A percentile compares a stretch with the other conserved stretches of the same genome.
These are phyloP conservation scores for Lagopus leucura DNA, from an alignment of 2,113 vertebrate species.

Conservation along the genomic window DNA sequence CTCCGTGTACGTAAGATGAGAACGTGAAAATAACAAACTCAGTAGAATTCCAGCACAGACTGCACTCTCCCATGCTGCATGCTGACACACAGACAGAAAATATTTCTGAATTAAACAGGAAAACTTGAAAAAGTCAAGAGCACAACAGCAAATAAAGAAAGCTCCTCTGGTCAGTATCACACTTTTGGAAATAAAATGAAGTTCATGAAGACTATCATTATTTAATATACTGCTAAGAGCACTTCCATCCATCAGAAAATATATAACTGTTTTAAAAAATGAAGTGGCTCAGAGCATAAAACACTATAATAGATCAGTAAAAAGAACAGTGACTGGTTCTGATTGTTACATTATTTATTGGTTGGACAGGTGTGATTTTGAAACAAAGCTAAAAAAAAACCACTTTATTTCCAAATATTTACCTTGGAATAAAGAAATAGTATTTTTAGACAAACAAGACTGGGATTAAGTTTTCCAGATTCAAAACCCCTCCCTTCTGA, in stretches of 20 bases:
- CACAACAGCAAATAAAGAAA: not conserved
- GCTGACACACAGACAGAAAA: not conserved
- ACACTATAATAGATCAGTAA: not conserved
- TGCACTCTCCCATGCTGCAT: not conserved
- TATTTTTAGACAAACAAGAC: not conserved
- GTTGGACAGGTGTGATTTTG: accelerated
- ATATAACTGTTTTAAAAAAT: not conserved
- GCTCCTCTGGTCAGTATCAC: not conserved
- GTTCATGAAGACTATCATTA: not conserved
- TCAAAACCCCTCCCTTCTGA: not conserved
- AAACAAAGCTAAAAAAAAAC: not conserved
- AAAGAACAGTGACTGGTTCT: not conserved
- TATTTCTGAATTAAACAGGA: not conserved
- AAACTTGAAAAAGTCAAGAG: not conserved
- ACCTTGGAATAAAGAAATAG: not conserved
- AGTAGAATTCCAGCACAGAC: not conserved
- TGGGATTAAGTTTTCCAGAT: not conserved
- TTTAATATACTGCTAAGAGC: not conserved
- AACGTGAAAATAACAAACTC: not conserved
- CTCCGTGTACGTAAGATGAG: not conserved
- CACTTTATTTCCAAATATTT: not conserved
- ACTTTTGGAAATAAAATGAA: not conserved
- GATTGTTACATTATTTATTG: not conserved
- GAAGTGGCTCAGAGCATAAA: not conserved
- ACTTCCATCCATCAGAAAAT: not conserved